Percentiles rank a stretch among this genome's conserved stretches.
Conservation (phyloP, 2,888 invertebrate species). For the Tenodera sinensis region DNA sequence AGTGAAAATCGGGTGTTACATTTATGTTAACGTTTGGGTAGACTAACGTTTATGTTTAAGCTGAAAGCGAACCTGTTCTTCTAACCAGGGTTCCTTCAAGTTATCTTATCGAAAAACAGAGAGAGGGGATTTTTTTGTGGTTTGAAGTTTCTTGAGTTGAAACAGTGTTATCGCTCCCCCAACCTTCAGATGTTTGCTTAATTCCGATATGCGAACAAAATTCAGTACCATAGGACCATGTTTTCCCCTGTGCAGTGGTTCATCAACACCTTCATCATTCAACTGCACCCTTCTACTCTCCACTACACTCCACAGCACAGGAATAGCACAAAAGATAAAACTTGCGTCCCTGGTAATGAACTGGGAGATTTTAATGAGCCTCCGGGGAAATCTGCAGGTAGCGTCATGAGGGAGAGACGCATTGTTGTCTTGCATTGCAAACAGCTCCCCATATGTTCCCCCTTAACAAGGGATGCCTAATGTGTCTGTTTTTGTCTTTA, state of each 20-base stretch:
- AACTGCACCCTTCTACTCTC: neutral
- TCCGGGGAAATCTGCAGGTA: neutral
- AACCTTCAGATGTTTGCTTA: too few relatives aligned
- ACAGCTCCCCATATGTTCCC: neutral
- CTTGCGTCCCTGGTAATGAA: neutral
- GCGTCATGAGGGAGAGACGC: neutral
- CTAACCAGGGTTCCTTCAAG: too few relatives aligned
- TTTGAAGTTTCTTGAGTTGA: too few relatives aligned
- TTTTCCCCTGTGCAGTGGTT: neutral
- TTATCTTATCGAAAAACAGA: too few relatives aligned
- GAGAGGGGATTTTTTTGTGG: too few relatives aligned
- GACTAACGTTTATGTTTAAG: too few relatives aligned
- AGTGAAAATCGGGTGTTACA: too few relatives aligned
- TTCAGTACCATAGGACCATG: neutral
- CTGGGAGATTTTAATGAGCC: neutral
- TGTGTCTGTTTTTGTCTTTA: neutral
- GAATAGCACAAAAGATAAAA: neutral
- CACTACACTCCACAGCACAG: neutral
- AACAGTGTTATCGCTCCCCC: too few relatives aligned
- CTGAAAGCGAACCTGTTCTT: too few relatives aligned
- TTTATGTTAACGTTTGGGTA: too few relatives aligned
- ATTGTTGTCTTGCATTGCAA: neutral
- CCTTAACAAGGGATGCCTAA: neutral
- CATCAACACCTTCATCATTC: neutral
- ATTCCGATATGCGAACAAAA: neutral